These are phyloP conservation scores for Argyrosomus regius DNA, from an alignment of 2,797 vertebrate genomes.

Conservation along the genomic window DNA sequence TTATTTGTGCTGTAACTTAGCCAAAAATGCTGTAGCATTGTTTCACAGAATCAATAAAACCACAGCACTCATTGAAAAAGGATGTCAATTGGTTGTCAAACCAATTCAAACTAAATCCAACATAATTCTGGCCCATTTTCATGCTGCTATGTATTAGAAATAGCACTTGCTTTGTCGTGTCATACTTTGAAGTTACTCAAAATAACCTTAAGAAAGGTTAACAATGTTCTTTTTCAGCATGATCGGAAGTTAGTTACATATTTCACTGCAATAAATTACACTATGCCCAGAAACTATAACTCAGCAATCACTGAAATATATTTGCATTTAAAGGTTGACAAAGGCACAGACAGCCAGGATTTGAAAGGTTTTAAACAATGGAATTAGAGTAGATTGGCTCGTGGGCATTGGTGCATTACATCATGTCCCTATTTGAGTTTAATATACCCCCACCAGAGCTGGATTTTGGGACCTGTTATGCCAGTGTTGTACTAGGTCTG, in stretches of 20 bases:
- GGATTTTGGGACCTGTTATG: conserved; percentile 41
- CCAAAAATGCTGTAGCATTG: neutral
- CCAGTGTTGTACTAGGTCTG: conserved; percentile 44
- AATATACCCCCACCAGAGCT: conserved; percentile 34
- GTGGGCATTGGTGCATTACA: conserved; percentile 47
- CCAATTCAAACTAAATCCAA: neutral
- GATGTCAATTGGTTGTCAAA: neutral
- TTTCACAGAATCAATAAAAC: conserved; percentile 7
- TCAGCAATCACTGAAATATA: neutral
- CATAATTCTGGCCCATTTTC: neutral
- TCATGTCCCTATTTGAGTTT: conserved; percentile 48
- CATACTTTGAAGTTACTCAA: conserved; percentile 2
- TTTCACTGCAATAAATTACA: conserved; percentile 22
- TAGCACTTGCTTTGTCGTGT: neutral
- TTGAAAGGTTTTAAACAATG: conserved; percentile 31
- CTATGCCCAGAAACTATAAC: conserved; percentile 10
- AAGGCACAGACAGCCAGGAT: conserved; percentile 13
- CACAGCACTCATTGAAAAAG: neutral
- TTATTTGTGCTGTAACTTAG: conserved; percentile 13
- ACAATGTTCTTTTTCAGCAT: conserved; percentile 15
- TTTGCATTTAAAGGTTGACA: conserved; percentile 44
- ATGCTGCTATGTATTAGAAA: neutral
- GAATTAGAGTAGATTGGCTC: conserved; percentile 39
- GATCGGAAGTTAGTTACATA: neutral
- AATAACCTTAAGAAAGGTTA: conserved; percentile 11